These are phyloP conservation scores for Spodoptera frugiperda DNA, from an alignment of 1,140 invertebrate genomes.

Conservation along the genomic window DNA sequence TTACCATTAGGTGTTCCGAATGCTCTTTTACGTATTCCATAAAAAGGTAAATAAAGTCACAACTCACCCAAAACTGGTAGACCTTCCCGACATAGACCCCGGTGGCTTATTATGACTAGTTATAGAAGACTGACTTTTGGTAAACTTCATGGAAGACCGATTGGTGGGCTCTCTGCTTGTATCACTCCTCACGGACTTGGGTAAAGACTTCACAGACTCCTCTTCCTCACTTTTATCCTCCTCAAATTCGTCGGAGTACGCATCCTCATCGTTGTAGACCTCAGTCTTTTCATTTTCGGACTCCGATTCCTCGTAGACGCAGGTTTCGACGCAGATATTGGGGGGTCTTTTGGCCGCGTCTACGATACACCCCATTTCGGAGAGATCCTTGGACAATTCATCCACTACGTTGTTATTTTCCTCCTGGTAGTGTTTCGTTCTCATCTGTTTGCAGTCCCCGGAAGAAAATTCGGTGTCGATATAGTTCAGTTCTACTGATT, in stretches of 20 bases:
- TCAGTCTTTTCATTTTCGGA: constrained; percentile 62
- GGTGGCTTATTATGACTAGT: constrained; percentile 66
- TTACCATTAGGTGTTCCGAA: not conserved
- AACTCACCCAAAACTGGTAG: constrained; percentile 74
- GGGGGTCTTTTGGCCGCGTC: constrained; percentile 75
- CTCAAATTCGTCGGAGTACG: constrained; percentile 84
- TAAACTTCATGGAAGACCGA: constrained; percentile 62
- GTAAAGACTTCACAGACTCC: constrained; percentile 54
- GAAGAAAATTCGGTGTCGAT: constrained; percentile 70
- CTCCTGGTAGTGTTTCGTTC: constrained; percentile 77
- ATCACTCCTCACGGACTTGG: constrained; percentile 52
- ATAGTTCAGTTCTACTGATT: constrained; percentile 28
- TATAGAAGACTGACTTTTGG: constrained; percentile 74
- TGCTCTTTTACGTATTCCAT: no score
- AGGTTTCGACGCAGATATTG: constrained; percentile 78
- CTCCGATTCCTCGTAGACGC: constrained; percentile 71
- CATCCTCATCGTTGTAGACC: constrained; percentile 66
- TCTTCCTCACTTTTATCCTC: constrained; percentile 75
- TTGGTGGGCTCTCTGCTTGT: constrained; percentile 46
- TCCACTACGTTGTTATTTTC: constrained; percentile 84
- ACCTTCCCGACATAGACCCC: constrained; percentile 67
- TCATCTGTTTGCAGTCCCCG: constrained; percentile 75
- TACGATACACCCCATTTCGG: constrained; percentile 82
- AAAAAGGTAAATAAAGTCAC: not conserved
- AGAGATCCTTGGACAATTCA: constrained; percentile 78